Percentiles rank a stretch among this genome's conserved stretches.
Evolutionary conservation across 2,797 vertebrate species (phyloP).

Genomic region (Rhynchotus rufescens): DNA sequence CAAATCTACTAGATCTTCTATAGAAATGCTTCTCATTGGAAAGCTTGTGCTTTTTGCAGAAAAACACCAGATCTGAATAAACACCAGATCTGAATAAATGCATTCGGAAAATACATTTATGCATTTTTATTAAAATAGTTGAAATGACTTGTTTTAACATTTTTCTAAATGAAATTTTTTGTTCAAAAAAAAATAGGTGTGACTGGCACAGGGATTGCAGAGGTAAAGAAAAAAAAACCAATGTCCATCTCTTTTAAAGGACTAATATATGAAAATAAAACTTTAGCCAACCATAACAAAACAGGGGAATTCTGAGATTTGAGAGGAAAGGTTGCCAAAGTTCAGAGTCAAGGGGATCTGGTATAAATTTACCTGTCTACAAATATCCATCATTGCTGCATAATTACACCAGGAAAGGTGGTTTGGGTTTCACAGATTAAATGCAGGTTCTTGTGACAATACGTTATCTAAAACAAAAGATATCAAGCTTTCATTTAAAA

Average conservation of each 20-base stretch:
- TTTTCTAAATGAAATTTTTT: neutral
- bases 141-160: neutral
- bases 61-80: neutral
- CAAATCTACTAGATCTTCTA: neutral
- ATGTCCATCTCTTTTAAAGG: neutral
- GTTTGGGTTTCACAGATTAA: neutral
- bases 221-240: neutral
- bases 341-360: neutral
- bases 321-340: neutral
- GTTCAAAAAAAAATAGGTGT: neutral
- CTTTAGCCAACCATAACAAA: accelerated
- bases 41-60: neutral
- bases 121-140: neutral
- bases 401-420: neutral
- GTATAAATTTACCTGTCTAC: neutral
- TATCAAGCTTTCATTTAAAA: neutral
- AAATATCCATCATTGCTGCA: neutral
- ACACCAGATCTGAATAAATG: neutral
- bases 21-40: neutral
- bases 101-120: neutral
- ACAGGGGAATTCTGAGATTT: neutral
- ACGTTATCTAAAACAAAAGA: neutral
- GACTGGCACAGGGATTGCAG: neutral
- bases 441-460: neutral
- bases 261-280: neutral